Base-by-base conservation (phyloP, 2,113 vertebrate genomes). In the Hemiprocne comata region DNA sequence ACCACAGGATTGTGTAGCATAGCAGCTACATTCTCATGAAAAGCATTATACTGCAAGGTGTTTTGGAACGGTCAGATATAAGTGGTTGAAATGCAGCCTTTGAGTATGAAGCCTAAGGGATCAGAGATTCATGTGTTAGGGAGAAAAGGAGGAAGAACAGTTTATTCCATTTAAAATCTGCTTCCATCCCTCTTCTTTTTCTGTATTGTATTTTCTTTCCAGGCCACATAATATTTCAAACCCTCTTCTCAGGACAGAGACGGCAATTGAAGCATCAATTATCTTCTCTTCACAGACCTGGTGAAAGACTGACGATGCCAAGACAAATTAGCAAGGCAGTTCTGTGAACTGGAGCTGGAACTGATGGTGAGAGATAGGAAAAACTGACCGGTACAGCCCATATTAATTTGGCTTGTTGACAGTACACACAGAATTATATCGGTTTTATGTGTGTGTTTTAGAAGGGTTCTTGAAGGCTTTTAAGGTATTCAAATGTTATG, bases 161-260 rank as follows among this genome's bases (percentile, higher is more conserved):
- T 90, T 82, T 51, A 46, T 26, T 79, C 12, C 29, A 10, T 86
- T 53, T 40, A 34, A 82, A 88, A 46, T 70, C 24, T 62, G 14
- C 33, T 70, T 66, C 29, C 13, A 4, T 33, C 4, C 8, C 2
- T 54, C 44, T 46, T 65, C 29, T 38, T 5, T 5, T 19, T 46
- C 31, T 51, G 34, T 31, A 53, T 88, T 55, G 84, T 87, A 24
- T 86, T 90, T 95, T 88, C 34, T 31, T 94, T 71, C 31, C 55
- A 88, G 76, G 54, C 53, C 65, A 50, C 64, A 40, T 79, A 87
- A 48, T 82, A 88, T 61, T 84, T 96, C 79, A 95, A 96, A 81
- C 20, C 4, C 15, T 46, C 29, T 51, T 77, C 74, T 79, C 71
- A 74, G 67, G 34, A 20, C 34, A 10, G 72, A 90, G 87, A 44